Conservation (phyloP, 1,140 invertebrate genomes). For the Sarcophaga bullata region DNA sequence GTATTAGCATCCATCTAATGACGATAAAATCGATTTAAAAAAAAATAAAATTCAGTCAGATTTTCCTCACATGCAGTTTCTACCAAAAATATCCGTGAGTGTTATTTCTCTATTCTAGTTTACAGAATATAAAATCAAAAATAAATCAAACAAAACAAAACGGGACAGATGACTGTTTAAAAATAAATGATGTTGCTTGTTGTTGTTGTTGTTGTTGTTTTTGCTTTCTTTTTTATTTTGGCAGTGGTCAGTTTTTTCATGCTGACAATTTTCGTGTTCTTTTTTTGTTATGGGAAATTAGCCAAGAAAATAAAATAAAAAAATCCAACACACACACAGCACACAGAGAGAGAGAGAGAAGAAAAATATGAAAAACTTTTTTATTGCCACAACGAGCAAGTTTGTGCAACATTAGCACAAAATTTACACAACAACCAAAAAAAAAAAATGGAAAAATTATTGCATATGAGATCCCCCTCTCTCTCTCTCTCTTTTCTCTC, state of each 20-base stretch:
- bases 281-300: background rate
- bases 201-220: background rate
- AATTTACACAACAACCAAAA: too few species aligned
- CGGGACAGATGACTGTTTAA: background rate
- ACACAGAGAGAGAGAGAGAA: too few species aligned
- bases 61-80: background rate
- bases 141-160: background rate
- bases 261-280: background rate
- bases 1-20: too few species aligned
- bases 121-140: background rate
- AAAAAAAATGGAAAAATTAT: too few species aligned
- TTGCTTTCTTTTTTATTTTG: background rate
- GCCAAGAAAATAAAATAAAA: slow-evolving; percentile 10
- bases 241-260: slow-evolving; percentile 14
- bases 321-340: background rate
- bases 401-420: too few species aligned
- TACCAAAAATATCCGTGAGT: background rate
- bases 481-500: too few species aligned
- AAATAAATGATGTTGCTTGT: too few species aligned
- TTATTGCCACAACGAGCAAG: too few species aligned
- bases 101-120: background rate
- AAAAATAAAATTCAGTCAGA: background rate
- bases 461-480: too few species aligned
- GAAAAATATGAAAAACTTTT: too few species aligned
- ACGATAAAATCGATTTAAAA: too few species aligned